Percentiles rank a stretch among this genome's conserved stretches.
Evolutionary conservation across 2,113 vertebrate genomes (phyloP).

Genomic region (Piprites chloris): DNA sequence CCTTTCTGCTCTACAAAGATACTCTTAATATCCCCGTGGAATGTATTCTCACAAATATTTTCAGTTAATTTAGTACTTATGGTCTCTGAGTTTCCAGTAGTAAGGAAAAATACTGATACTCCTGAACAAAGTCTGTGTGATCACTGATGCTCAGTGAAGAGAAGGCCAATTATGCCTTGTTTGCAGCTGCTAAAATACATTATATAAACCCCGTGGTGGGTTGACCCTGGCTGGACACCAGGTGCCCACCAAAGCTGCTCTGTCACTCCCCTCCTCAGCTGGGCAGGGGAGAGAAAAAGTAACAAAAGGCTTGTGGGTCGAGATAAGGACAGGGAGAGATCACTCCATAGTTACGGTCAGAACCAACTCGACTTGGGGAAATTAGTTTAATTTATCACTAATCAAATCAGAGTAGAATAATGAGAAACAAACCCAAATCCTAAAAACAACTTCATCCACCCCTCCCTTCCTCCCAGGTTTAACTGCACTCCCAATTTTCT

Average conservation of each 20-base stretch:
- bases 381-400: background rate
- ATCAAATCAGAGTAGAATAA: background rate
- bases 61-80: background rate
- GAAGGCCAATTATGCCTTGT: background rate
- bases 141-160: background rate
- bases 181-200: background rate
- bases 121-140: background rate
- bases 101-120: background rate
- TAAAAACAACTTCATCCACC: background rate
- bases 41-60: constrained; percentile 13
- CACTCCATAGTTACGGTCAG: background rate
- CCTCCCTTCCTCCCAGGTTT: background rate
- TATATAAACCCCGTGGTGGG: background rate
- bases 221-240: background rate
- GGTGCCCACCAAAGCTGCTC: background rate
- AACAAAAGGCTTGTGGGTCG: rapidly evolving
- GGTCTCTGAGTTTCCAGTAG: background rate
- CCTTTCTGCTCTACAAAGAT: background rate
- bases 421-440: background rate
- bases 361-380: background rate
- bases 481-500: background rate
- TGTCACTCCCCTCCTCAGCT: background rate
- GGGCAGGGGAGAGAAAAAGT: background rate
- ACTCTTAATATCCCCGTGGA: background rate
- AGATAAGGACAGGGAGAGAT: background rate